Base-by-base conservation (phyloP, 1,140 invertebrate species). In the Tetraneura akinire region DNA sequence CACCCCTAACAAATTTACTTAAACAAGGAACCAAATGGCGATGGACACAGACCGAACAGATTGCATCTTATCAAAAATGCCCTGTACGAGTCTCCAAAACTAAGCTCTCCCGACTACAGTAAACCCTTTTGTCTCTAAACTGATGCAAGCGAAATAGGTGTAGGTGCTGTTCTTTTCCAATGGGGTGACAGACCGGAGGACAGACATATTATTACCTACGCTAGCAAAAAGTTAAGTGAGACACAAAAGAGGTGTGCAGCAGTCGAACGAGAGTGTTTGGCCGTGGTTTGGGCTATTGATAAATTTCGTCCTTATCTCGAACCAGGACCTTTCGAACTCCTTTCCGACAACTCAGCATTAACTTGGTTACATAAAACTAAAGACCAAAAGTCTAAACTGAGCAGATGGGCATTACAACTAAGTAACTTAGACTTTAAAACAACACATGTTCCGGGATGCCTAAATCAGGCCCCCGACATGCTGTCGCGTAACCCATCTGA, bases 41-140 rank as follows among this genome's bases (percentile, higher is more conserved):
- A 10, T 80, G 78, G 78, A 18, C 60, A 11, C 49, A 37, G 13
- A 14, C 32, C n/a, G 78, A 37, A 68, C 37, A 80, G 23, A 29
- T 29, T 1, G 49, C 80, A 2, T 68, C 70, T 16, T 18, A 26
- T 80, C 11, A 66, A 55, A 42, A 47, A 16, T 5, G 32, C 51
- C 6, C 14, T 80, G 9, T 51, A 23, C 29, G 18, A 23, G 4
- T 64, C 42, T 3, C 62, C 16, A 1, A 53, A 51, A 23, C n/a
- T 80, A 3, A 16, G 18, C 0, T 32, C 57, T n/a, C 62, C 45
- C 21, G 23, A 66, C 49, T 14, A 14, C 5, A 23, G n/a, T 29
- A 37, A 47, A 42, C 16, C 53, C 4, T 78, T 37, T 37, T 37
- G 32, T 8, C 32, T 37, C 0, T 11, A 37, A 57, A 32, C 29